Evolutionary conservation across 2,888 invertebrate species (phyloP).

Genomic region (Balanococcus diminutus): DNA sequence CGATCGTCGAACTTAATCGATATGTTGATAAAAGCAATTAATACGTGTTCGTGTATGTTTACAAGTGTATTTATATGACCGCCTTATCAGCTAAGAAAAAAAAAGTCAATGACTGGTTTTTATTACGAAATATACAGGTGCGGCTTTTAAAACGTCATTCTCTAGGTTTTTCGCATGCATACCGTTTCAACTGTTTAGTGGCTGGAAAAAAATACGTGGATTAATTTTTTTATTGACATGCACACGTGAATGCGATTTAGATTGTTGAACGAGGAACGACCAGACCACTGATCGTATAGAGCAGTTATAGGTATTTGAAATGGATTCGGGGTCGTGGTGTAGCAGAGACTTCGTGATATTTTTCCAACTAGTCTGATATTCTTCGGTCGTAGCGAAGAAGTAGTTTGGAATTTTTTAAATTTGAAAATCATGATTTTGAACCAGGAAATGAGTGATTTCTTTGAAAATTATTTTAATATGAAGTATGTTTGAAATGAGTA

Average conservation of each 20-base stretch:
- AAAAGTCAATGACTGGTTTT: slow-evolving; percentile 30
- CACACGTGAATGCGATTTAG: not conserved
- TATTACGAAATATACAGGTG: slow-evolving; percentile 29
- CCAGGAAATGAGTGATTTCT: no score
- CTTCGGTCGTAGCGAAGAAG: no score
- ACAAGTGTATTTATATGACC: slow-evolving; percentile 26
- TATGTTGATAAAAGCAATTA: slow-evolving; percentile 17
- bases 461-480: no score
- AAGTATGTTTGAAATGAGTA: no score
- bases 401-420: no score
- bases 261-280: no score
- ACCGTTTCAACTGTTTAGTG: not conserved
- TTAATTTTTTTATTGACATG: not conserved
- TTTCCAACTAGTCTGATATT: no score
- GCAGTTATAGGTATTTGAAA: no score
- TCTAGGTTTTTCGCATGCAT: not conserved
- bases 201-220: not conserved
- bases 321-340: no score
- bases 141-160: not conserved
- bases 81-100: not conserved
- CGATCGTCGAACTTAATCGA: slow-evolving; percentile 29
- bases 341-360: no score
- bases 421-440: no score
- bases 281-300: no score
- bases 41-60: slow-evolving; percentile 19